phyloP scores from a whole-genome alignment of 1,140 invertebrate species.

The Nilaparvata lugens region DNA sequence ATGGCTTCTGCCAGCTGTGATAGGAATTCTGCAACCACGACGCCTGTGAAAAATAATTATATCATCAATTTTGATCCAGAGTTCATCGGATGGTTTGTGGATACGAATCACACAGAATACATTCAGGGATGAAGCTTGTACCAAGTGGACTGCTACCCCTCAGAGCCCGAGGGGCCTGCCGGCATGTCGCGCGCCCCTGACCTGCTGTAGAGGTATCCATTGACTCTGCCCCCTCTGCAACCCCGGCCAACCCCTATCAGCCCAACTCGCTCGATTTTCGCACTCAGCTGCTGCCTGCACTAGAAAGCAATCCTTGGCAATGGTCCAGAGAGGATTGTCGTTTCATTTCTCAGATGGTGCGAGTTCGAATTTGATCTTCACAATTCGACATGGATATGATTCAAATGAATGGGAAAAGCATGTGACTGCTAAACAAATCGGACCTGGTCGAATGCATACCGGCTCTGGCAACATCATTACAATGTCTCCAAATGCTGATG shows the following conservation, averaged over 20 bases:
- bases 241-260: not conserved
- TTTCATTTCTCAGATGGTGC: slow-evolving; percentile 81
- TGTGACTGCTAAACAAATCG: slow-evolving; percentile 79
- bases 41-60: too few species aligned
- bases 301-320: slow-evolving; percentile 75
- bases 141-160: not conserved
- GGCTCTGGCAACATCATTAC: slow-evolving; percentile 85
- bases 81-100: too few species aligned
- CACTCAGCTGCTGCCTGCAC: slow-evolving; percentile 64
- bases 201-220: slow-evolving; percentile 69
- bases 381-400: slow-evolving; percentile 88
- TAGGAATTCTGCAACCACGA: too few species aligned
- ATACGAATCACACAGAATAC: too few species aligned
- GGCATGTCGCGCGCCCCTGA: slow-evolving; percentile 58
- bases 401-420: slow-evolving; percentile 94
- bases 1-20: too few species aligned
- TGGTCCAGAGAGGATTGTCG: slow-evolving; percentile 88
- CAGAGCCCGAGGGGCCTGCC: slow-evolving; percentile 40
- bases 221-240: slow-evolving; percentile 45
- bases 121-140: slow-evolving; percentile 13
- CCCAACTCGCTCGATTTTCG: slow-evolving; percentile 62
- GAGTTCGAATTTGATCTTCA: slow-evolving; percentile 85
- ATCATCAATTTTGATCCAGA: too few species aligned
- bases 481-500: slow-evolving; percentile 85
- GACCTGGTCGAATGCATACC: slow-evolving; percentile 86